A percentile compares a stretch with the other conserved stretches of the same genome.
phyloP scores from a whole-genome alignment of 2,888 invertebrate genomes.

The Torymus texanus region DNA sequence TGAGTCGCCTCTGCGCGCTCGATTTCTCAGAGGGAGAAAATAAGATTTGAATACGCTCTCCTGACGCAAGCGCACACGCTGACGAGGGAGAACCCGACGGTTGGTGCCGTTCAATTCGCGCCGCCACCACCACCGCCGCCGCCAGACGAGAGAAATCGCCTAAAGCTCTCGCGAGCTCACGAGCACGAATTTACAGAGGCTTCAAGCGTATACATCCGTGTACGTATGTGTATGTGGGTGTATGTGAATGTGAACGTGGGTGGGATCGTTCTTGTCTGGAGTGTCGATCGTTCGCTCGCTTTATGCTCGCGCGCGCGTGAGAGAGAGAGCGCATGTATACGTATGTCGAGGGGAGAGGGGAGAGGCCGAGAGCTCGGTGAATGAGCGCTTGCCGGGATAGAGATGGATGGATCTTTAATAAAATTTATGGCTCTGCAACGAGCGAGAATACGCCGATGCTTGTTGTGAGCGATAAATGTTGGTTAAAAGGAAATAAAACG shows the following conservation, averaged over 20 bases:
- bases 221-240: neutral
- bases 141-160: conserved; percentile 24
- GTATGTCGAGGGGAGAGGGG: neutral
- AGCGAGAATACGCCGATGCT: too few species aligned
- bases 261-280: conserved; percentile 14
- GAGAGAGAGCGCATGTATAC: neutral
- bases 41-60: conserved; percentile 34
- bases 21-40: conserved; percentile 41
- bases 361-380: neutral
- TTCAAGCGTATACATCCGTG: neutral
- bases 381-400: conserved; percentile 4
- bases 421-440: too few species aligned
- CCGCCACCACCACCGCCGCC: neutral
- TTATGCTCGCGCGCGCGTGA: neutral
- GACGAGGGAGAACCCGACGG: conserved; percentile 16
- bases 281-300: conserved; percentile 22
- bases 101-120: neutral
- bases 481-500: too few species aligned
- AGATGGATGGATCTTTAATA: neutral
- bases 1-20: conserved; percentile 22
- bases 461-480: too few species aligned
- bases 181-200: conserved; percentile 18
- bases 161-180: conserved; percentile 24
- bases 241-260: neutral
- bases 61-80: neutral